Evolutionary conservation across 2,888 invertebrate species (phyloP).

Genomic region (Biston betularia): DNA sequence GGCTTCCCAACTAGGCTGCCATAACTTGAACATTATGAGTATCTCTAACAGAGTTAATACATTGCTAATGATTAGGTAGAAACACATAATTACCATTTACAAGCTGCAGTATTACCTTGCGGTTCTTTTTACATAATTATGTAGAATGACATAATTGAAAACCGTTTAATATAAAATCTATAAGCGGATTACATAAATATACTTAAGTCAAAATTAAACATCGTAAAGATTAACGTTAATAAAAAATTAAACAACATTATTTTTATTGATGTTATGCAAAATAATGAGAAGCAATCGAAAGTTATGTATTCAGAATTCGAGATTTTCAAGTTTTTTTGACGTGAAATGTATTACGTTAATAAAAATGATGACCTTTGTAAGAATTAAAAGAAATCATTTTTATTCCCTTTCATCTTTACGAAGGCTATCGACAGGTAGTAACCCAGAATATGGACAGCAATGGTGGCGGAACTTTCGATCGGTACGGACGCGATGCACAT

Average conservation of each 20-base stretch:
- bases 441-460: too few relatives aligned
- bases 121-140: constrained; percentile 28
- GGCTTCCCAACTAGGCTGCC: too few relatives aligned
- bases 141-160: constrained; percentile 27
- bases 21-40: too few relatives aligned
- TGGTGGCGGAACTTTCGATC: too few relatives aligned
- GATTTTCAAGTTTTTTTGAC: background rate
- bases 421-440: too few relatives aligned
- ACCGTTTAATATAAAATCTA: constrained; percentile 15
- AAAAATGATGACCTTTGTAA: background rate
- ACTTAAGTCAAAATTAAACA: constrained; percentile 26
- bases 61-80: constrained; percentile 11
- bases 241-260: constrained; percentile 23
- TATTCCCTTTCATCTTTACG: too few relatives aligned
- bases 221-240: constrained; percentile 30
- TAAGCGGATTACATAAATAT: constrained; percentile 32
- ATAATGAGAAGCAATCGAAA: constrained; percentile 15
- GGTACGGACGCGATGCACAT: too few relatives aligned
- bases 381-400: too few relatives aligned
- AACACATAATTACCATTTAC: constrained; percentile 6
- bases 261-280: constrained; percentile 35
- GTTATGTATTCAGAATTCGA: constrained; percentile 13
- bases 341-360: background rate
- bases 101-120: background rate
- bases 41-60: constrained; percentile 2